Evolutionary conservation across 2,888 invertebrate genomes (phyloP), one percentile per base, ranked within the genome.

Genomic region (Epistrophe eligans): DNA sequence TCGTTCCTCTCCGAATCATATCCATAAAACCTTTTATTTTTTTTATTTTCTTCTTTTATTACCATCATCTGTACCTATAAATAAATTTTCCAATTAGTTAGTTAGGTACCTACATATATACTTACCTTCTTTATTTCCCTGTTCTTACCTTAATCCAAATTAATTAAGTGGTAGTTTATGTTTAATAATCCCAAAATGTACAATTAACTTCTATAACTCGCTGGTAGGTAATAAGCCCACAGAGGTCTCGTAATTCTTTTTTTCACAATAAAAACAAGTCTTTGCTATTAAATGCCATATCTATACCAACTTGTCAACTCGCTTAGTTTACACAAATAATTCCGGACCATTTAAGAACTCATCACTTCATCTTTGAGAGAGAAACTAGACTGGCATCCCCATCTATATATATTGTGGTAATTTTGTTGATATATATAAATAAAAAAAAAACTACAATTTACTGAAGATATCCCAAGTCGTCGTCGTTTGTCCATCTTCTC

Each of bases 291-390:
- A 76, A 55, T 50, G 62, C 64, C 64, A 58, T 74, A 70, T 77
- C 79, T 83, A 83, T 77, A 24, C 40, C 50, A 80, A 66, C 66
- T 80, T 80, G 71, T 80, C 76, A 84, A 76, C 71, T 77, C 24
- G 24, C 71, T 57, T 19, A 79, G 57, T 70, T 58, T 71, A 43
- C 15, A 55, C 50, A 70, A 76, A 76, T 76, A 71, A 57, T 79
- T 84, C 80, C 77, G 13, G n/a, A 32, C 76, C 84, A 80, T 80
- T 84, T 76, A 67, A 72, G 67, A 52, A 38, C 58, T 67, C 71
- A 72, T 80, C 58, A 38, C 70, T 76, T 64, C 67, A 70, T 58
- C 77, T 32, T 57, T 79, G 13, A 24, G 17, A 43, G 40, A 13
- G n/a, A 13, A 32, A 35, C 15, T 32, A 4, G 10, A 24, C 24